Base-by-base conservation (phyloP, 2,113 vertebrate genomes). In the Zosterops pallidus region DNA sequence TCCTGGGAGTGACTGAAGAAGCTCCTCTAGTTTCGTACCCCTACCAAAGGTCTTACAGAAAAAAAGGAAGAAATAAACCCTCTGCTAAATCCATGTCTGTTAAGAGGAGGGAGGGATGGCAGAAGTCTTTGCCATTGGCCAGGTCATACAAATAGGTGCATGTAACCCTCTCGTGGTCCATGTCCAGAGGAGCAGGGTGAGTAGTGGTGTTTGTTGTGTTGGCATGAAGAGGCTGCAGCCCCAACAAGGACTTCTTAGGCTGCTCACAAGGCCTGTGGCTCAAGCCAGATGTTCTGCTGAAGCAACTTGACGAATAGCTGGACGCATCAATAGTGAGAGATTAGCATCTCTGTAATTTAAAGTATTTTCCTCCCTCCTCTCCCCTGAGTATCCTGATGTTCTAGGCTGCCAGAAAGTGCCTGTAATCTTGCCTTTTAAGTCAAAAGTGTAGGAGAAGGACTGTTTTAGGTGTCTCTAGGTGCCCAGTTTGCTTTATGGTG, bases 301-400 rank as follows among this genome's bases (percentile, higher is more conserved):
- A 90, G 65, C 65, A 57, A 16, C 70, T 75, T 90, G 68, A 68
- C 14, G 41, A 59, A 91, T 70, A 85, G 55, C 83, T 91, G 86
- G 94, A 77, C 3, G 2, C 59, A 80, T 78, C 75, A 72, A 39
- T 93, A 78, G 80, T 44, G 47, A 55, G 89, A 96, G 93, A 97
- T 96, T 71, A 84, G 76, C 70, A 95, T 96, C 89, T 91, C 82
- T 91, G 93, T 71, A 81, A 95, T 97, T 94, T 83, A 21, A 97
- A 86, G 70, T 82, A 83, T 82, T 92, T 89, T 93, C 94, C 82
- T 94, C 53, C 53, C 71, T 95, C 39, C 39, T 83, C 91, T 96
- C 90, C 91, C 92, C n/a, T 0, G 50, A 92, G 87, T 90, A 88
- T 90, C 42, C 57, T 60, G 77, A 63, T 81, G 55, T 82, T 84